phyloP scores from a whole-genome alignment of 1,140 invertebrate species.

The Drosophila takahashii region DNA sequence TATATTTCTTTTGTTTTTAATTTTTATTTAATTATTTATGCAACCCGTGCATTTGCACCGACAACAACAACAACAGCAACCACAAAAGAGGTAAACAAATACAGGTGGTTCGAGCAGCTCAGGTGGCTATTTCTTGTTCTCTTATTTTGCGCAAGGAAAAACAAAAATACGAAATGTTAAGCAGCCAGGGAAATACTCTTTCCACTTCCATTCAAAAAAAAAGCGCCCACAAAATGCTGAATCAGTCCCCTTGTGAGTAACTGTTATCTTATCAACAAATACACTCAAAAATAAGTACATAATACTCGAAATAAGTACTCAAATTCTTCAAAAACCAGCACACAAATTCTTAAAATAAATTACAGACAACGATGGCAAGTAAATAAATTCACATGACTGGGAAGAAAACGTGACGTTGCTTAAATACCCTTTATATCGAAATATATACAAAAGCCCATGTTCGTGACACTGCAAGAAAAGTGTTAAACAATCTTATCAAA shows the following conservation, averaged over 20 bases:
- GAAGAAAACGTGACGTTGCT: slow-evolving; percentile 2
- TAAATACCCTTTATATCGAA: neutral
- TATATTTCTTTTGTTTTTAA: neutral
- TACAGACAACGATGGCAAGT: neutral
- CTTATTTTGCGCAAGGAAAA: neutral
- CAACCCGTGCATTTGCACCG: slow-evolving; percentile 30
- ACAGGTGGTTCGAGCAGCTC: slow-evolving; percentile 29
- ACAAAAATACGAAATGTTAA: neutral
- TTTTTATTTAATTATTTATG: slow-evolving; percentile 25
- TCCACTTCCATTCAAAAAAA: neutral
- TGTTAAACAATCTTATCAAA: neutral
- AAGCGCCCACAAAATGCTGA: neutral
- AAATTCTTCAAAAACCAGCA: neutral
- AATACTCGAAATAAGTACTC: slow-evolving; percentile 6
- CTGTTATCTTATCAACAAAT: slow-evolving; percentile 10
- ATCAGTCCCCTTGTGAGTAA: neutral
- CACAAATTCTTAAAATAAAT: slow-evolving; percentile 9
- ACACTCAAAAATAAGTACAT: neutral
- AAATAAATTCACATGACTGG: neutral
- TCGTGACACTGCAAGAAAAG: neutral
- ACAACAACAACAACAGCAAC: neutral
- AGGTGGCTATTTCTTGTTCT: slow-evolving; percentile 4
- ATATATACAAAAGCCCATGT: neutral
- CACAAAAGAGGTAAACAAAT: slow-evolving; percentile 31
- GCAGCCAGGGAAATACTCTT: neutral